These are phyloP conservation scores for Atrina japonica DNA, from an alignment of 2,888 invertebrate genomes.

Conservation along the genomic window DNA sequence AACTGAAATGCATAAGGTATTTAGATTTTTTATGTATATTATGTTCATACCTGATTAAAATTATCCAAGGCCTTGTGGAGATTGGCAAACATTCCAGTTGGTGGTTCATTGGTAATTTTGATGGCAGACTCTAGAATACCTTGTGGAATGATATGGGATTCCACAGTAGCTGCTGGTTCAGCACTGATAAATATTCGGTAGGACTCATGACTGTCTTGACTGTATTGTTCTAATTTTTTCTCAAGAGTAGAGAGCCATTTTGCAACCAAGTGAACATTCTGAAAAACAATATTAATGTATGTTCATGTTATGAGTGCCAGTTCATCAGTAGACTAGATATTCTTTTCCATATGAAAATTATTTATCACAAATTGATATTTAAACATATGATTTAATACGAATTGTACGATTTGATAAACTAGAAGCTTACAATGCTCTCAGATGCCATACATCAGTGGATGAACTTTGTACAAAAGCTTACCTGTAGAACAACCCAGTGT, in stretches of 20 bases:
- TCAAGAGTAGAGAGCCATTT: constrained; percentile 95
- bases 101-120: constrained; percentile 98
- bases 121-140: constrained; percentile 97
- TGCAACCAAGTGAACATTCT: constrained; percentile 97
- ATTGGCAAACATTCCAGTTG: constrained; percentile 98
- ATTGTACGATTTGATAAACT: no score
- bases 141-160: constrained; percentile 96
- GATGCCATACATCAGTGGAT: no score
- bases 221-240: constrained; percentile 93
- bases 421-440: no score
- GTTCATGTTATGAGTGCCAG: no score
- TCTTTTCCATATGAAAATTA: no score
- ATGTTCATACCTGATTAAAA: constrained; percentile 92
- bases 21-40: no score
- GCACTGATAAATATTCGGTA: constrained; percentile 96
- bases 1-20: no score
- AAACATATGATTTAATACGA: no score
- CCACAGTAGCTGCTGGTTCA: constrained; percentile 93
- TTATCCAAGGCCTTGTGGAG: constrained; percentile 96
- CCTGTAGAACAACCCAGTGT: constrained; percentile 97
- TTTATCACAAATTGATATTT: no score
- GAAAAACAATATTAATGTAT: constrained; percentile 70
- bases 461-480: no score
- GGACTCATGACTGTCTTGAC: constrained; percentile 88
- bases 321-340: no score